A percentile compares a stretch with the other conserved stretches of the same genome.
Conservation (phyloP, 2,113 vertebrate genomes). For the Neodontobutis hainanensis region DNA sequence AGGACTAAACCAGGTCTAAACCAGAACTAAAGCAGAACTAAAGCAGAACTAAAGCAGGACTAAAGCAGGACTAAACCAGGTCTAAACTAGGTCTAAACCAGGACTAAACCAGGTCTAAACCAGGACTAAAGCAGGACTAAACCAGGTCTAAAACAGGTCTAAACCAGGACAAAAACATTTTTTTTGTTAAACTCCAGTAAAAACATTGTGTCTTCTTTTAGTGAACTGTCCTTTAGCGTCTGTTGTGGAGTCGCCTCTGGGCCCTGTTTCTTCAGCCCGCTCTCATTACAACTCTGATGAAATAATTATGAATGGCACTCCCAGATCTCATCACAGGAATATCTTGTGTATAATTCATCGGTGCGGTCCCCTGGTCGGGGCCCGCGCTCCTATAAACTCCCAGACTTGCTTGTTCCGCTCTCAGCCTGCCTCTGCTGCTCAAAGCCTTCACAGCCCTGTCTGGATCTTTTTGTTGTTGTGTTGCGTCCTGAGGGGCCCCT, state of each 20-base stretch:
- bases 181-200: too few relatives aligned
- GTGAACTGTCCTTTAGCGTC: too few relatives aligned
- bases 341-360: slow-evolving; percentile 86
- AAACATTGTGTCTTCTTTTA: too few relatives aligned
- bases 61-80: too few relatives aligned
- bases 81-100: too few relatives aligned
- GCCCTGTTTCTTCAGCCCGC: slow-evolving; percentile 40
- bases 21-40: too few relatives aligned
- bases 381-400: slow-evolving; percentile 82
- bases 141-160: too few relatives aligned
- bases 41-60: too few relatives aligned
- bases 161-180: too few relatives aligned
- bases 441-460: slow-evolving; percentile 56
- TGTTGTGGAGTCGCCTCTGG: slow-evolving; percentile 23
- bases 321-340: slow-evolving; percentile 83
- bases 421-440: slow-evolving; percentile 67
- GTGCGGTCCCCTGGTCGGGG: slow-evolving; percentile 81
- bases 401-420: slow-evolving; percentile 69
- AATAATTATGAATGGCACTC: slow-evolving; percentile 83
- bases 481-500: neutral
- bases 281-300: slow-evolving; percentile 85
- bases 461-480: slow-evolving; percentile 30
- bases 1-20: too few relatives aligned
- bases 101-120: too few relatives aligned
- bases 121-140: too few relatives aligned